These are phyloP conservation scores for Malaclemys terrapin DNA, from an alignment of 2,113 vertebrate species.

Conservation along the genomic window DNA sequence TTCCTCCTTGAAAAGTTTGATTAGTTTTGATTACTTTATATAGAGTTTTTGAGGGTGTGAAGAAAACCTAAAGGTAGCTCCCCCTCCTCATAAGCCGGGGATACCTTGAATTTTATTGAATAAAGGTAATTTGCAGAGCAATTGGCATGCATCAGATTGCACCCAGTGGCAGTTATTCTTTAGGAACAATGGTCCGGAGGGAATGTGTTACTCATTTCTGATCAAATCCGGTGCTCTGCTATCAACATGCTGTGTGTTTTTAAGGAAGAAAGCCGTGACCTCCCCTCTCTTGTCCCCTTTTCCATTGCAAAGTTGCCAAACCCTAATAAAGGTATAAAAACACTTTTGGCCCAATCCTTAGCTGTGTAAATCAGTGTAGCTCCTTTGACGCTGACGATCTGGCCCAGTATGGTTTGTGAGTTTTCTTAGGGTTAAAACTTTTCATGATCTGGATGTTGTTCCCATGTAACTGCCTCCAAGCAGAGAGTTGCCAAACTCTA, in stretches of 20 bases:
- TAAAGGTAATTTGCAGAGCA: background rate
- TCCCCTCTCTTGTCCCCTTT: background rate
- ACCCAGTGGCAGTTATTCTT: background rate
- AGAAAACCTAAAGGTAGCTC: background rate
- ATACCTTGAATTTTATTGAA: background rate
- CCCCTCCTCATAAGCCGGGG: background rate
- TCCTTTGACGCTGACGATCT: background rate
- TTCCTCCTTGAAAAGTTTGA: background rate
- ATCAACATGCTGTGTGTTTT: background rate
- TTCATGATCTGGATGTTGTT: background rate
- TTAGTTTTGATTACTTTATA: background rate
- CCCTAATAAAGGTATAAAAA: slow-evolving; percentile 14
- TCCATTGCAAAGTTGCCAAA: background rate
- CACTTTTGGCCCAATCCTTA: background rate
- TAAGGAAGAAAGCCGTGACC: background rate
- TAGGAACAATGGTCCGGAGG: background rate
- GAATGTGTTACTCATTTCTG: background rate
- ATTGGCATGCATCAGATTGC: background rate
- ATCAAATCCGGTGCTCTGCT: background rate
- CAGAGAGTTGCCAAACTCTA: background rate
- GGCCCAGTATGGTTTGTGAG: background rate
- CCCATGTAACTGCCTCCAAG: background rate
- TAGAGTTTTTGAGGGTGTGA: background rate
- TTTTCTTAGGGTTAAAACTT: slow-evolving; percentile 6
- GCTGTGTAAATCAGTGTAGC: background rate